Evolutionary conservation across 2,888 invertebrate species (phyloP).

Genomic region (Phaedon cochleariae): DNA sequence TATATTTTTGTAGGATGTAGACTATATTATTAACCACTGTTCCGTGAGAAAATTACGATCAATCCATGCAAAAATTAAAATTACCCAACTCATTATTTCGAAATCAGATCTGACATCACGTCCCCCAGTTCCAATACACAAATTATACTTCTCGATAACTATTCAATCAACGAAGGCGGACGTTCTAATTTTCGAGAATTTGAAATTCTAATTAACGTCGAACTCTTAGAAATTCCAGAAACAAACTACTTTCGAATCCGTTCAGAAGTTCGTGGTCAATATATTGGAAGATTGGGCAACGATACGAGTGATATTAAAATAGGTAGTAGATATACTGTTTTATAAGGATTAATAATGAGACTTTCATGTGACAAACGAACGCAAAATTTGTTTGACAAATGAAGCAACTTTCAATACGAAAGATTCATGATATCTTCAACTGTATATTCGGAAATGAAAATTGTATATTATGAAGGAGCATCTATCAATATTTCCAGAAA

Average conservation of each 20-base stretch:
- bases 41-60: background rate
- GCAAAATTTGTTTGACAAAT: no score
- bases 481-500: no score
- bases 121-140: background rate
- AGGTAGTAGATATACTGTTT: no score
- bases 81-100: background rate
- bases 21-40: background rate
- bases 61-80: background rate
- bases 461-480: no score
- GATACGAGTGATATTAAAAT: background rate
- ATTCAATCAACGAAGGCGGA: conserved; percentile 6
- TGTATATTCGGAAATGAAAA: no score
- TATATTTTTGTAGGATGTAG: background rate
- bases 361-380: no score
- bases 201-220: conserved; percentile 24
- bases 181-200: conserved; percentile 11
- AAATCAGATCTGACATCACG: conserved; percentile 6
- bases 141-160: background rate
- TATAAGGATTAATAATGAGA: no score
- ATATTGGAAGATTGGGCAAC: conserved; percentile 12
- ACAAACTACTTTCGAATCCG: conserved; percentile 16
- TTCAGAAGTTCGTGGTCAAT: background rate
- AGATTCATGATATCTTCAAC: no score
- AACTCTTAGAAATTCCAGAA: conserved; percentile 1
- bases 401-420: no score